Percentiles rank a stretch among this genome's conserved stretches.
These are phyloP conservation scores for Trachemys scripta DNA, from an alignment of 2,113 vertebrate species.

Conservation along the genomic window DNA sequence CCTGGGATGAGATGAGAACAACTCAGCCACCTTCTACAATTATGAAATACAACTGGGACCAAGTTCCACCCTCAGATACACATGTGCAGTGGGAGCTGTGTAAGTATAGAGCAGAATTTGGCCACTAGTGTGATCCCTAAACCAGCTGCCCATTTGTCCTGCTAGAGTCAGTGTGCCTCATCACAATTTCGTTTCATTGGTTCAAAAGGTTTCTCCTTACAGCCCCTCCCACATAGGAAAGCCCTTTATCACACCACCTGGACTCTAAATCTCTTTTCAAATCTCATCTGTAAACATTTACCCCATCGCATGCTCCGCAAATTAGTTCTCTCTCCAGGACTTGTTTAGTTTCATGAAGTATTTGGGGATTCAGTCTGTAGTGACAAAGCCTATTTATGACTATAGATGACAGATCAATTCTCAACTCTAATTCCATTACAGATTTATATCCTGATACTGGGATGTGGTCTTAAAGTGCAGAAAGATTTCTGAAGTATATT, in stretches of 20 bases:
- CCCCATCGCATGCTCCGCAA: not conserved
- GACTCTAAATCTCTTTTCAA: not conserved
- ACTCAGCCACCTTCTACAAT: not conserved
- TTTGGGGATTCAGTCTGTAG: not conserved
- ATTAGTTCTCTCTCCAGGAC: not conserved
- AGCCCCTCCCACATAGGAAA: not conserved
- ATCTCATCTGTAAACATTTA: not conserved
- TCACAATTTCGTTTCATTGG: not conserved
- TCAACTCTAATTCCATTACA: too few species aligned
- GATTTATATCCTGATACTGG: not conserved
- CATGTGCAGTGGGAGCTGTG: not conserved
- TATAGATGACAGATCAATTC: not conserved
- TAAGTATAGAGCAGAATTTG: not conserved
- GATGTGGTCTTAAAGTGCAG: not conserved
- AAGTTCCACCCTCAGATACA: not conserved
- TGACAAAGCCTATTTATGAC: not conserved
- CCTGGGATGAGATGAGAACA: not conserved
- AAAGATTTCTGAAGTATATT: not conserved
- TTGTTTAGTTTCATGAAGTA: not conserved
- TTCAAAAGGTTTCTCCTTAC: not conserved
- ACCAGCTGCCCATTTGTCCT: not conserved
- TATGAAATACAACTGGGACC: not conserved
- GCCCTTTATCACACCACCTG: not conserved
- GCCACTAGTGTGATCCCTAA: not conserved
- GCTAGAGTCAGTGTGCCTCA: not conserved